Conservation (phyloP, 2,888 invertebrate genomes). For the Rotaria magnacalcarata region DNA sequence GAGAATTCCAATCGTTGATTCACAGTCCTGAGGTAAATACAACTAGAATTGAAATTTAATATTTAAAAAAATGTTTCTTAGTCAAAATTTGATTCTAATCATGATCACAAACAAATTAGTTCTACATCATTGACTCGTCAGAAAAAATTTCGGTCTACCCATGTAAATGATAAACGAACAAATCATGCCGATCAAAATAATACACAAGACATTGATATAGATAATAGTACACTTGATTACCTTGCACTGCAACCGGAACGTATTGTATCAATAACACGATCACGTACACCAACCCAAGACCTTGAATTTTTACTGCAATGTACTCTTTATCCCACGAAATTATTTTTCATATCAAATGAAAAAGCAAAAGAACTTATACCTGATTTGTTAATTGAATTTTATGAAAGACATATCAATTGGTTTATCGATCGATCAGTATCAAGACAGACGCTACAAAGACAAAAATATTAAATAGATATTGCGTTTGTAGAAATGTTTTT, state of each 20-base stretch:
- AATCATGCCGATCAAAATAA: background rate
- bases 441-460: background rate
- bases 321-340: background rate
- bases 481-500: background rate
- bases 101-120: background rate
- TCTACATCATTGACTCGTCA: background rate
- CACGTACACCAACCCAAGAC: background rate
- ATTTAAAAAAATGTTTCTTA: too few species aligned
- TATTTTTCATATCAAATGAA: background rate
- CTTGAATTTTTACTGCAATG: conserved; percentile 24
- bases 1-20: background rate
- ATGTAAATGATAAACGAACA: background rate
- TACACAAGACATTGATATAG: background rate
- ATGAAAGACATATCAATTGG: conserved; percentile 30
- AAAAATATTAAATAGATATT: background rate
- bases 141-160: background rate
- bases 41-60: too few species aligned
- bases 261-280: conserved; percentile 19
- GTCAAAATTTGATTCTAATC: background rate
- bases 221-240: background rate
- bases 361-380: conserved; percentile 26
- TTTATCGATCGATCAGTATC: background rate
- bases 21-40: background rate
- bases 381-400: conserved; percentile 11
- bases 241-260: background rate